Evolutionary conservation across 2,797 vertebrate genomes (phyloP).

Genomic region (Tadarida brasiliensis): DNA sequence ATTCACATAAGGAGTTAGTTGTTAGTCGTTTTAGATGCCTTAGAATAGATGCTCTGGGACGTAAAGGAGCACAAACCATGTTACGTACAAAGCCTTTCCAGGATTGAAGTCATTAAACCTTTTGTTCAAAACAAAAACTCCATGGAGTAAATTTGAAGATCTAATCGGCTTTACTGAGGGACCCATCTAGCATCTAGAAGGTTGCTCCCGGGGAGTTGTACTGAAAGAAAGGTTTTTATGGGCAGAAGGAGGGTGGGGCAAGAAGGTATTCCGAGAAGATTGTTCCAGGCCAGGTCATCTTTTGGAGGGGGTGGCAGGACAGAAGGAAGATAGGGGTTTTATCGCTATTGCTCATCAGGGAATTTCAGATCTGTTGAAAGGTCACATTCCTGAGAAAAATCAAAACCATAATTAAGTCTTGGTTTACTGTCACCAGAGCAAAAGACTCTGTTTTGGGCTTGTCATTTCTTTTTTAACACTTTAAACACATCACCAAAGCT

Average conservation of each 20-base stretch:
- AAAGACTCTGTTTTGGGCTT: not conserved
- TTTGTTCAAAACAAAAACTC: not conserved
- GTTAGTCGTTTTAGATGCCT: not conserved
- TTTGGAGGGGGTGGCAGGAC: not conserved
- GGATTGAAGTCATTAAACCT: not conserved
- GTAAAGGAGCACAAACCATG: not conserved
- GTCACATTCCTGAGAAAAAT: not conserved
- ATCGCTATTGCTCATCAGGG: not conserved
- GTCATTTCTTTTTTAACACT: not conserved
- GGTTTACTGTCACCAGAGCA: not conserved
- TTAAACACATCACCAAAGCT: not conserved
- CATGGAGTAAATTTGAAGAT: not conserved
- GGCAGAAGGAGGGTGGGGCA: not conserved
- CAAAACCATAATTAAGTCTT: not conserved
- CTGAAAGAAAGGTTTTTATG: not conserved
- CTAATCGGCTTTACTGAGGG: not conserved
- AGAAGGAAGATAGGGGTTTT: not conserved
- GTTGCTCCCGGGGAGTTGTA: not conserved
- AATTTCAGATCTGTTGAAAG: not conserved
- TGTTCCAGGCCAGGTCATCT: not conserved
- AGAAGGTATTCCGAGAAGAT: not conserved
- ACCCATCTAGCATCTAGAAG: not conserved
- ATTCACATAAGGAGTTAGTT: not conserved
- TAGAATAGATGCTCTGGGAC: not conserved
- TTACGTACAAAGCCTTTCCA: not conserved